These are phyloP conservation scores for Exephanes ischioxanthus DNA, from an alignment of 2,888 invertebrate genomes.

Conservation along the genomic window DNA sequence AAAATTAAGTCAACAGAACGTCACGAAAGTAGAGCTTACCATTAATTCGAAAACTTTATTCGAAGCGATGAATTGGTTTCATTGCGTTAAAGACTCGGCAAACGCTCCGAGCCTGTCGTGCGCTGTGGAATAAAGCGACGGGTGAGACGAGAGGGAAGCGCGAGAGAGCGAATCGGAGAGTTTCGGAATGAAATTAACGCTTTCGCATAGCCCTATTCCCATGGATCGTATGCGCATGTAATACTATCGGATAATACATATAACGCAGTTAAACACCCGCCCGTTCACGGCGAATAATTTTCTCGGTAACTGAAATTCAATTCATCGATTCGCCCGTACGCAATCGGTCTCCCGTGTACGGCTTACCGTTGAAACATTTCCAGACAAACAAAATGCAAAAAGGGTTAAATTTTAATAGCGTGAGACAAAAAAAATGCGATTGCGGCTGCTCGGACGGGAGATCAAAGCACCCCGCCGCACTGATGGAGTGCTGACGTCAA, in stretches of 20 bases:
- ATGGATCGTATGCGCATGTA: constrained; percentile 5
- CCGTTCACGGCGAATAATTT: background rate
- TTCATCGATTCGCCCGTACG: constrained; percentile 23
- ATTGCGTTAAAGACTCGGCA: constrained; percentile 1
- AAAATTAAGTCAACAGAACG: background rate
- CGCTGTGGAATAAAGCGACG: background rate
- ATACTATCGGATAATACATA: constrained; percentile 10
- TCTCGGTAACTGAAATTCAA: constrained; percentile 14
- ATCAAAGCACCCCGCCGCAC: background rate
- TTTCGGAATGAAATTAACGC: constrained; percentile 24
- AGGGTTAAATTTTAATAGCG: constrained; percentile 13
- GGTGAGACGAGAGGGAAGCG: background rate
- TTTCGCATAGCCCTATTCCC: constrained; percentile 18
- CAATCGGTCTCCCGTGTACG: background rate
- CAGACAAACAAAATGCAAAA: background rate
- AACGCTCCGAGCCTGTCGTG: background rate
- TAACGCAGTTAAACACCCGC: background rate
- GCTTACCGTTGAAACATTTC: constrained; percentile 6
- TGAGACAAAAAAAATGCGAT: background rate
- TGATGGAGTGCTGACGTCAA: constrained; percentile 13
- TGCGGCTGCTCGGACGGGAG: background rate
- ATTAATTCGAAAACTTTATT: background rate
- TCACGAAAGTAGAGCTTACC: background rate
- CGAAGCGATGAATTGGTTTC: constrained; percentile 13
- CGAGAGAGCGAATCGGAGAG: constrained; percentile 9